These are phyloP conservation scores for Esox lucius DNA, from an alignment of 2,797 vertebrate species.

Conservation along the genomic window DNA sequence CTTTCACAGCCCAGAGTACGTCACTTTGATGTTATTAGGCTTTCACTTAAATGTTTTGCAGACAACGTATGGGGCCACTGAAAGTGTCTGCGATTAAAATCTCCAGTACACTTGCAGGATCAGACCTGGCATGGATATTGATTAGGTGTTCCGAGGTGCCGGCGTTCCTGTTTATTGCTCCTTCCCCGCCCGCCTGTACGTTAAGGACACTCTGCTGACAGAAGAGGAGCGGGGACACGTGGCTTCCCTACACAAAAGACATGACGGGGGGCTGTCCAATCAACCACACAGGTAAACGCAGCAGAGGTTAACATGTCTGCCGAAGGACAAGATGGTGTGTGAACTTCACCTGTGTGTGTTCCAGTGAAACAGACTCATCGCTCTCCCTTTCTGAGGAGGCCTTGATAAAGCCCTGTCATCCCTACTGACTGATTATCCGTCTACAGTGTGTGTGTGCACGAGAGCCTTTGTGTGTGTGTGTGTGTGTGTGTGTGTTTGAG, in stretches of 20 bases:
- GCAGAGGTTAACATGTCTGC: constrained; percentile 8
- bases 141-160: constrained; percentile 52
- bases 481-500: constrained; percentile 12
- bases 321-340: background rate
- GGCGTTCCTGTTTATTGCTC: constrained; percentile 64
- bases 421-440: constrained; percentile 29
- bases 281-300: constrained; percentile 43
- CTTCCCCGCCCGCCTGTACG: constrained; percentile 58
- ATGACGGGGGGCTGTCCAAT: constrained; percentile 48
- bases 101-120: constrained; percentile 16
- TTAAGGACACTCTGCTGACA: constrained; percentile 62
- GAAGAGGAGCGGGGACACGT: constrained; percentile 45
- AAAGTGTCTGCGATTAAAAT: constrained; percentile 51
- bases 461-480: constrained; percentile 21
- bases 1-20: constrained; percentile 54
- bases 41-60: constrained; percentile 21
- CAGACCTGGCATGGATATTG: constrained; percentile 46
- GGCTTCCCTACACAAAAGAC: constrained; percentile 52
- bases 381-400: constrained; percentile 5
- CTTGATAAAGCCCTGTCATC: constrained; percentile 26
- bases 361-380: background rate
- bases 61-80: constrained; percentile 12
- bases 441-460: constrained; percentile 8
- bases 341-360: background rate
- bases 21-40: constrained; percentile 43